Conservation (phyloP, 2,113 vertebrate species). For the Cariama cristata region DNA sequence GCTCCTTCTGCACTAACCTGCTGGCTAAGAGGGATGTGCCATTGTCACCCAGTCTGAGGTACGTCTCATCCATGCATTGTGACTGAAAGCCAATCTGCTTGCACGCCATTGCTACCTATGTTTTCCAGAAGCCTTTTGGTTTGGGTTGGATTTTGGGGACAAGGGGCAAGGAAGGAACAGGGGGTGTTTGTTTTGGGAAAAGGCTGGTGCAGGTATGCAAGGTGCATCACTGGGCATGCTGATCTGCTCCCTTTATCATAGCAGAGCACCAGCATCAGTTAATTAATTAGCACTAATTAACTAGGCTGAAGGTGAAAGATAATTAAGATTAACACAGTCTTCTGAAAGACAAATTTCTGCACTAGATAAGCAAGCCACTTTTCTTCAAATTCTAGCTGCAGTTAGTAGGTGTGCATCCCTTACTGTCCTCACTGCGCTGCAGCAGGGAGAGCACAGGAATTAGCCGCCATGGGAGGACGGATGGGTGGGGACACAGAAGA, state of each 20-base stretch:
- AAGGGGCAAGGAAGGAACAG: background rate
- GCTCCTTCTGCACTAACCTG: background rate
- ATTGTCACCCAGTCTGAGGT: background rate
- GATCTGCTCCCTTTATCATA: background rate
- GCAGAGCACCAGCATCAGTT: background rate
- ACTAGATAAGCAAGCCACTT: background rate
- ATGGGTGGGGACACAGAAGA: accelerated
- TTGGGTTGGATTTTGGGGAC: background rate
- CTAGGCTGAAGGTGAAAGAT: background rate
- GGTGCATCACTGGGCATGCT: accelerated
- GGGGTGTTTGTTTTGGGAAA: background rate
- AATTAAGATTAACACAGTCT: background rate
- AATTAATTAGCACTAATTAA: slow-evolving; percentile 20
- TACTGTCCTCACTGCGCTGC: accelerated
- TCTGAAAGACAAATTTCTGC: background rate
- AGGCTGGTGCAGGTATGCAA: background rate
- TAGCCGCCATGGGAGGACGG: background rate
- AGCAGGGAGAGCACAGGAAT: background rate
- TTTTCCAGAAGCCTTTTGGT: background rate
- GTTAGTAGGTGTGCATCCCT: background rate
- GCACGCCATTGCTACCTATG: background rate
- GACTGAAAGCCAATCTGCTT: background rate
- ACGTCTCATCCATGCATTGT: accelerated
- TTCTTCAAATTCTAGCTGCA: background rate
- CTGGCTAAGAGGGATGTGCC: background rate